These are phyloP conservation scores for Ammodytes marinus DNA, from an alignment of 2,113 vertebrate genomes.

Conservation along the genomic window DNA sequence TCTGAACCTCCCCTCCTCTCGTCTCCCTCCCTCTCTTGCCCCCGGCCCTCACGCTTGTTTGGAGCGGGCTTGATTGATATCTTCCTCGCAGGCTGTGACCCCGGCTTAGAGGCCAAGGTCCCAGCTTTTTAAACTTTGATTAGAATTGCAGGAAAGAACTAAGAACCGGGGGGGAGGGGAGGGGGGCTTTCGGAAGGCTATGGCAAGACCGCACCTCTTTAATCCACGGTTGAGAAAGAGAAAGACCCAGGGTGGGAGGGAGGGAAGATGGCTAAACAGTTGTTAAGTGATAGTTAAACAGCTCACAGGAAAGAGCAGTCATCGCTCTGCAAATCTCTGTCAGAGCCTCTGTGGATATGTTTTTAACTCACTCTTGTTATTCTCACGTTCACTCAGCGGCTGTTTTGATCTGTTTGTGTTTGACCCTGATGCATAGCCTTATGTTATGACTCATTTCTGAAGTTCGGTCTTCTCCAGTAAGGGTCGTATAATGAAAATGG, in stretches of 20 bases:
- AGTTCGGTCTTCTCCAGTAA: constrained; percentile 21
- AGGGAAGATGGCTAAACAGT: constrained; percentile 26
- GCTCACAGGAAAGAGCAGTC: constrained; percentile 23
- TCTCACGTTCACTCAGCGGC: constrained; percentile 42
- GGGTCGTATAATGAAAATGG: constrained; percentile 62
- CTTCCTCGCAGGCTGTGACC: constrained; percentile 68
- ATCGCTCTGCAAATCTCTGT: constrained; percentile 21
- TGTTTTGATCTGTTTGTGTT: constrained; percentile 43
- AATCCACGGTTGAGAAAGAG: constrained; percentile 31
- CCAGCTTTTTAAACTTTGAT: constrained; percentile 75
- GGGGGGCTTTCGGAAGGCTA: constrained; percentile 34
- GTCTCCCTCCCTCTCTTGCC: constrained; percentile 41
- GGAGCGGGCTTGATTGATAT: constrained; percentile 77
- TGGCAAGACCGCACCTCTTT: constrained; percentile 53
- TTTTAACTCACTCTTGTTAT: constrained; percentile 16
- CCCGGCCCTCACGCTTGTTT: constrained; percentile 59
- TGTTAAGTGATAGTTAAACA: constrained; percentile 33
- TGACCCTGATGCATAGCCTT: constrained; percentile 42
- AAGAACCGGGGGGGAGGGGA: not conserved
- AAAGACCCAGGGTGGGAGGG: constrained; percentile 15
- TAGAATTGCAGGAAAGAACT: constrained; percentile 83
- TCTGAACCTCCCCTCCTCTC: constrained; percentile 40
- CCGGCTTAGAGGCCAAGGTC: constrained; percentile 72
- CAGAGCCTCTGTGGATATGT: constrained; percentile 33
- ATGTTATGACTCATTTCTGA: constrained; percentile 52